Evolutionary conservation across 2,113 vertebrate species (phyloP).

Genomic region (Heloderma charlesbogerti): DNA sequence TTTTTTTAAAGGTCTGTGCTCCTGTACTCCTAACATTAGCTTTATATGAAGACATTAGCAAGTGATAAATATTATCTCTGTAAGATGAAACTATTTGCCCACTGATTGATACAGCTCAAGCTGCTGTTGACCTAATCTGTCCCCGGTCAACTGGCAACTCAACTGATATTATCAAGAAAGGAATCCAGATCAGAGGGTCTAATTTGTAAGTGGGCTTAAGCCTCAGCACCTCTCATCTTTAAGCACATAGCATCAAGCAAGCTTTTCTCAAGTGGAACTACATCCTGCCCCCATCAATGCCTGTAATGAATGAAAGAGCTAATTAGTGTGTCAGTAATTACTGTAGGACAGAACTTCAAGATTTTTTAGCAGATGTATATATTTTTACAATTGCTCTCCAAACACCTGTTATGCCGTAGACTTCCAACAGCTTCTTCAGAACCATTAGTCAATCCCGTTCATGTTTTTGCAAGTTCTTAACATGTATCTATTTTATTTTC

Average conservation of each 20-base stretch:
- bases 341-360: not conserved
- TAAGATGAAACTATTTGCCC: not conserved
- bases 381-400: conserved; percentile 57
- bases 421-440: conserved; percentile 25
- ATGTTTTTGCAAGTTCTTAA: conserved; percentile 58
- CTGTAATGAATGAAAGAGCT: not conserved
- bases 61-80: not conserved
- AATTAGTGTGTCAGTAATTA: not conserved
- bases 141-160: not conserved
- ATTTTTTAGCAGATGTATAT: not conserved
- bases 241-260: not conserved
- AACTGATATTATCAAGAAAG: not conserved
- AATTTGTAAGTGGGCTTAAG: not conserved
- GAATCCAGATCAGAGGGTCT: not conserved
- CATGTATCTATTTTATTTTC: conserved; percentile 57
- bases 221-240: not conserved
- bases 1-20: not conserved
- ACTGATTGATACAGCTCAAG: not conserved
- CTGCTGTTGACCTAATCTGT: not conserved
- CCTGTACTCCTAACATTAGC: not conserved
- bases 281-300: not conserved
- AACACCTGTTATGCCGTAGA: conserved; percentile 31
- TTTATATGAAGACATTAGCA: not conserved
- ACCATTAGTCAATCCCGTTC: conserved; percentile 42
- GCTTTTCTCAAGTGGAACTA: not conserved